Conservation (phyloP, 2,113 vertebrate species). For the Arothron firmamentum region DNA sequence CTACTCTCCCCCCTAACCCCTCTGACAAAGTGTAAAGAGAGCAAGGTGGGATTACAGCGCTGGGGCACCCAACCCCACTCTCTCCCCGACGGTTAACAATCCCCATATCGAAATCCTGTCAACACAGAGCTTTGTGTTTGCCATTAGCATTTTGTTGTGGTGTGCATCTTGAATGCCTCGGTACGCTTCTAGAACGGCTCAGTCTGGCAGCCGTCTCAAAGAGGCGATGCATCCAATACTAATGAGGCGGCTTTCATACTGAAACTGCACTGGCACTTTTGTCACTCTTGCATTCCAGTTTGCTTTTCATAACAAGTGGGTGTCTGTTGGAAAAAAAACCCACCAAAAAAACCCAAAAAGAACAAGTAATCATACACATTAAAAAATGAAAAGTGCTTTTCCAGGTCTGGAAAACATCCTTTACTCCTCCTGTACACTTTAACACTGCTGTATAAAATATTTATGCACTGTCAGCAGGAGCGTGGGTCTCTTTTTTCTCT, state of each 20-base stretch:
- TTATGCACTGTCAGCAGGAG: slow-evolving; percentile 36
- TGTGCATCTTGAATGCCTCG: slow-evolving; percentile 61
- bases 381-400: background rate
- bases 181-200: slow-evolving; percentile 47
- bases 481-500: slow-evolving; percentile 23
- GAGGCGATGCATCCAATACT: slow-evolving; percentile 53
- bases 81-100: slow-evolving; percentile 59
- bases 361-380: background rate
- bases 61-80: slow-evolving; percentile 42
- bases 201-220: slow-evolving; percentile 50
- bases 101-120: slow-evolving; percentile 70
- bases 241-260: slow-evolving; percentile 51
- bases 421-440: slow-evolving; percentile 16
- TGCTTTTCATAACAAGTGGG: slow-evolving; percentile 21
- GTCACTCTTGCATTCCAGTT: slow-evolving; percentile 27
- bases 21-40: slow-evolving; percentile 18
- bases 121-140: slow-evolving; percentile 56
- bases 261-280: slow-evolving; percentile 47
- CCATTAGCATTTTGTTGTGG: slow-evolving; percentile 72
- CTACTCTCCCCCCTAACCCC: slow-evolving; percentile 11
- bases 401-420: slow-evolving; percentile 11
- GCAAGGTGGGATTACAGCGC: slow-evolving; percentile 62
- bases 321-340: slow-evolving; percentile 31
- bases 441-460: slow-evolving; percentile 7
- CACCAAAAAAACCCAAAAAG: background rate